Evolutionary conservation across 2,797 vertebrate genomes (phyloP).

Genomic region (Artibeus lituratus): DNA sequence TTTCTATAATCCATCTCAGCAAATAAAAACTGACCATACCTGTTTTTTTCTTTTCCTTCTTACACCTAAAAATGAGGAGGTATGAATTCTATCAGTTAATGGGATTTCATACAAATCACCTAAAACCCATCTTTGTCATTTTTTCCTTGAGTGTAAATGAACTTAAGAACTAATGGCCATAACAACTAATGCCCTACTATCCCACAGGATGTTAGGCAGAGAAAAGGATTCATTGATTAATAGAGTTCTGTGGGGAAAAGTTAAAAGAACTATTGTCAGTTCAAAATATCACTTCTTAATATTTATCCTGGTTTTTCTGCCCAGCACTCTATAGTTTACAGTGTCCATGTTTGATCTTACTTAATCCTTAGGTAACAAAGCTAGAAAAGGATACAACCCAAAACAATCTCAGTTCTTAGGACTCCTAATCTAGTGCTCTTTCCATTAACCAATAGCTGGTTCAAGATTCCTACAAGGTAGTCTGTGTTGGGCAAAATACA

Average conservation of each 20-base stretch:
- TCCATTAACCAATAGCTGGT: background rate
- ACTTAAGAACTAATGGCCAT: background rate
- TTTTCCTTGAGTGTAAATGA: background rate
- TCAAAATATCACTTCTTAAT: background rate
- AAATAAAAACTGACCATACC: background rate
- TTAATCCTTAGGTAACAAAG: background rate
- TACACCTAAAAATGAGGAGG: background rate
- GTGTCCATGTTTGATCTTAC: background rate
- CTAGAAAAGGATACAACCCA: background rate
- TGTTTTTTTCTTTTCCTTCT: background rate
- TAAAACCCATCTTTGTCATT: background rate
- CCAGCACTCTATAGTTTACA: background rate
- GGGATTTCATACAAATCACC: background rate
- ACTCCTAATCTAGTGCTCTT: background rate
- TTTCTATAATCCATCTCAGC: background rate
- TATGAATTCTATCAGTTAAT: background rate
- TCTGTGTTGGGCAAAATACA: background rate
- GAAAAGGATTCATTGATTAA: background rate
- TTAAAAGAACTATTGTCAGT: background rate
- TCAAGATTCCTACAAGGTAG: background rate
- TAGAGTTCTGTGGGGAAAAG: background rate
- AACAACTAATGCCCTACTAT: background rate
- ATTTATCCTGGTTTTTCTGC: background rate
- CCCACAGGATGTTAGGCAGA: background rate
- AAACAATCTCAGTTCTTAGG: background rate